Percentiles rank a stretch among this genome's conserved stretches.
Conservation (phyloP, 2,797 vertebrate species). For the Otolemur crassicaudatus region DNA sequence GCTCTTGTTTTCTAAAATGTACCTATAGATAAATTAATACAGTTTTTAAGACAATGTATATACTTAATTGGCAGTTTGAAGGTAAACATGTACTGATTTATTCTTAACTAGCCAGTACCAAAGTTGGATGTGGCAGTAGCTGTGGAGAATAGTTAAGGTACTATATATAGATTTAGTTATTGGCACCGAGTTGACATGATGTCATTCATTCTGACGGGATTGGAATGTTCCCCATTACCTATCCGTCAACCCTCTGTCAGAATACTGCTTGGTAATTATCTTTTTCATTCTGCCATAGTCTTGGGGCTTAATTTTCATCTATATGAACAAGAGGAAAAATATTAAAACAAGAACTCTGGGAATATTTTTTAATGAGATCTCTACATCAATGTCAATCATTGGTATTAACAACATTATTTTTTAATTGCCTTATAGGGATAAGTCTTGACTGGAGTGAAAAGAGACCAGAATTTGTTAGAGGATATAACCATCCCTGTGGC, state of each 20-base stretch:
- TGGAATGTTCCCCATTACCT: slow-evolving; percentile 33
- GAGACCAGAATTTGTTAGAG: slow-evolving; percentile 88
- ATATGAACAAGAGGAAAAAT: background rate
- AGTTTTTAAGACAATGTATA: background rate
- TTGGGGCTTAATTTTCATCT: slow-evolving; percentile 52
- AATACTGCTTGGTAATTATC: slow-evolving; percentile 23
- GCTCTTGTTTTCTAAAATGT: slow-evolving; percentile 6
- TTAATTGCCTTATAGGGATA: slow-evolving; percentile 85
- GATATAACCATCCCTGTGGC: slow-evolving; percentile 93
- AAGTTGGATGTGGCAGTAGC: background rate
- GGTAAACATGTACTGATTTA: background rate
- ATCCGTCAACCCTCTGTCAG: background rate
- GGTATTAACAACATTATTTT: slow-evolving; percentile 58
- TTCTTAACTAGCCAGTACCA: background rate
- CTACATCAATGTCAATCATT: background rate
- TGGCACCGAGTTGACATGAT: background rate
- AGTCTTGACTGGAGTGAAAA: slow-evolving; percentile 88
- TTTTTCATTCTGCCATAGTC: slow-evolving; percentile 19
- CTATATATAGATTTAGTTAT: background rate
- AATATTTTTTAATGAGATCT: slow-evolving; percentile 27
- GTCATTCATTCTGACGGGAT: slow-evolving; percentile 1
- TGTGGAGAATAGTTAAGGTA: background rate
- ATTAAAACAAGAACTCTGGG: background rate
- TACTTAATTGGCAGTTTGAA: slow-evolving; percentile 1
- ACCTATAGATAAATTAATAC: background rate